Evolutionary conservation across 2,797 vertebrate species (phyloP).

Genomic region (Neopelma chrysocephalum): DNA sequence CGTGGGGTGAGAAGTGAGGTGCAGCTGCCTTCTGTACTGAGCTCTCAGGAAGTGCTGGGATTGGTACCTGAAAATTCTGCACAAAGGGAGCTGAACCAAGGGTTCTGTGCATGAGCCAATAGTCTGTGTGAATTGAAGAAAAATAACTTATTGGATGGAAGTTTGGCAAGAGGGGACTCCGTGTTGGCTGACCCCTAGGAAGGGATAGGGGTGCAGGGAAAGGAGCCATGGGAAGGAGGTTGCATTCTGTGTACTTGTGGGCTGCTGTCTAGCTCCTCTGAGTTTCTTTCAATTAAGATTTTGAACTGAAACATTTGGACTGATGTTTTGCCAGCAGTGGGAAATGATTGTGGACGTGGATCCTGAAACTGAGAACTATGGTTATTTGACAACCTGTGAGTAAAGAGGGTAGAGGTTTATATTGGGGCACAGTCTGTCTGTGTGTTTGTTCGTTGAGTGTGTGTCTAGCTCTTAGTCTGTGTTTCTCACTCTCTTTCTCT

Average conservation of each 20-base stretch:
- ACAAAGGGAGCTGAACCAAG: not conserved
- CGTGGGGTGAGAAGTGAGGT: not conserved
- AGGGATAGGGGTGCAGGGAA: not conserved
- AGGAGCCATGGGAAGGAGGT: not conserved
- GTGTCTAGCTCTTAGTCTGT: conserved; percentile 8
- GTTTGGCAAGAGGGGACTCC: not conserved
- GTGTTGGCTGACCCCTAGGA: not conserved
- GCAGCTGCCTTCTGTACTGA: not conserved
- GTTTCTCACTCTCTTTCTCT: conserved; percentile 48
- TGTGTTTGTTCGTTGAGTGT: conserved; percentile 29
- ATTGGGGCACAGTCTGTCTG: not conserved
- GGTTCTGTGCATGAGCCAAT: not conserved
- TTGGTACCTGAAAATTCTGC: not conserved
- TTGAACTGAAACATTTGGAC: conserved; percentile 7
- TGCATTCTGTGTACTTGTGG: not conserved
- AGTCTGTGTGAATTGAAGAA: not conserved
- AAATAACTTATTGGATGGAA: not conserved
- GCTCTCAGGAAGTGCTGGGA: not conserved
- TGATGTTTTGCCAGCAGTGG: conserved; percentile 62
- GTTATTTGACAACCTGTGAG: conserved; percentile 54
- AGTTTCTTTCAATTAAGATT: conserved; percentile 50
- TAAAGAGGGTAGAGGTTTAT: conserved; percentile 44
- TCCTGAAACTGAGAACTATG: conserved; percentile 25
- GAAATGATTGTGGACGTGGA: conserved; percentile 37
- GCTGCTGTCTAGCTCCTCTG: conserved; percentile 38